These are phyloP conservation scores for Erpetoichthys calabaricus DNA, from an alignment of 2,797 vertebrate species.

Conservation along the genomic window DNA sequence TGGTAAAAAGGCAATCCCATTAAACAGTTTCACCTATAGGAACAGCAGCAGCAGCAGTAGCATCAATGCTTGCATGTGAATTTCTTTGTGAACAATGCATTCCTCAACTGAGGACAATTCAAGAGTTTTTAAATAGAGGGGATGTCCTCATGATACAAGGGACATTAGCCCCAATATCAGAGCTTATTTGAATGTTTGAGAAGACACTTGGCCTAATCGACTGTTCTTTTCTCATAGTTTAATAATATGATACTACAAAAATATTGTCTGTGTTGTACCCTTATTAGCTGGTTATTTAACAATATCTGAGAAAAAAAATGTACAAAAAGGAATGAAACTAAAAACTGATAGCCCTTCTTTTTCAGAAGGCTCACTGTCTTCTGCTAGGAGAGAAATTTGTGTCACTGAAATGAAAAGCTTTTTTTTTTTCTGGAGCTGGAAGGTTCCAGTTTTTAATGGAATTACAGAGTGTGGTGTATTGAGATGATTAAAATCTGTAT, in stretches of 20 bases:
- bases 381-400: slow-evolving; percentile 71
- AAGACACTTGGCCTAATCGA: too few relatives aligned
- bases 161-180: too few relatives aligned
- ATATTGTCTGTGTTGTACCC: slow-evolving; percentile 77
- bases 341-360: slow-evolving; percentile 83
- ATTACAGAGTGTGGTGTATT: slow-evolving; percentile 66
- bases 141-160: too few relatives aligned
- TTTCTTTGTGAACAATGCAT: too few relatives aligned
- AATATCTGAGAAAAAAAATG: slow-evolving; percentile 75
- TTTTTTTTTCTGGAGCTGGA: slow-evolving; percentile 77
- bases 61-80: too few relatives aligned
- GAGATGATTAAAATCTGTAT: slow-evolving; percentile 89
- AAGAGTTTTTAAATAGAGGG: too few relatives aligned
- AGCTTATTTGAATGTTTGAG: too few relatives aligned
- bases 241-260: slow-evolving; percentile 70
- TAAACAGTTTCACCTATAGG: too few relatives aligned
- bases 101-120: too few relatives aligned
- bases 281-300: slow-evolving; percentile 87
- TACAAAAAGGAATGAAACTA: slow-evolving; percentile 83
- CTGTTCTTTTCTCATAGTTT: slow-evolving; percentile 33
- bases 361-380: slow-evolving; percentile 60
- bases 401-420: slow-evolving; percentile 94
- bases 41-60: too few relatives aligned
- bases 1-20: too few relatives aligned
- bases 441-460: slow-evolving; percentile 77